Conservation (phyloP, 2,797 vertebrate species). For the Acanthopagrus latus region DNA sequence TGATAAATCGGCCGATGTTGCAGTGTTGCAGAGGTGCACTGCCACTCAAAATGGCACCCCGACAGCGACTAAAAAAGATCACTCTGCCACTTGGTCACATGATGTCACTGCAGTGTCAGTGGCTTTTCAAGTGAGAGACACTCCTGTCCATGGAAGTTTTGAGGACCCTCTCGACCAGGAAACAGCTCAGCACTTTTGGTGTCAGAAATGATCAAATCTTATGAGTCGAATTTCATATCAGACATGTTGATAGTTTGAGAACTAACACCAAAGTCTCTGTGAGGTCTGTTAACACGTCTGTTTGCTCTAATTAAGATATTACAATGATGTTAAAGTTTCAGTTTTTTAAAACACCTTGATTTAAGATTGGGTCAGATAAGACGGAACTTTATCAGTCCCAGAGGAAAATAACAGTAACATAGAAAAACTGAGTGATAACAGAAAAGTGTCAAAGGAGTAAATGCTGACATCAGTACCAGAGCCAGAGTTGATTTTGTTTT, state of each 20-base stretch:
- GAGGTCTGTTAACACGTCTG: not conserved
- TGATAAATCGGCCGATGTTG: not conserved
- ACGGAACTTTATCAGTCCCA: too few relatives aligned
- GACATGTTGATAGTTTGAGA: not conserved
- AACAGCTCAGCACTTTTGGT: not conserved
- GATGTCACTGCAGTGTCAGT: not conserved
- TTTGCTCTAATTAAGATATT: not conserved
- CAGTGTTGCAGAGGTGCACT: not conserved
- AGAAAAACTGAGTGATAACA: too few relatives aligned
- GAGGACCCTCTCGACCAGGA: not conserved
- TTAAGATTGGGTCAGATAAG: not conserved
- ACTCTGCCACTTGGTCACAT: not conserved
- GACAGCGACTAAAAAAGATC: not conserved
- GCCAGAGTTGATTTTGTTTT: too few relatives aligned
- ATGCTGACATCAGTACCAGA: too few relatives aligned
- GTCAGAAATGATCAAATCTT: not conserved
- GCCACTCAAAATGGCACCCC: not conserved
- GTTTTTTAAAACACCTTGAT: not conserved
- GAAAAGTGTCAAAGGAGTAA: too few relatives aligned
- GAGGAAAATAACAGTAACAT: too few relatives aligned
- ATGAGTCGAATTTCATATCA: too few relatives aligned
- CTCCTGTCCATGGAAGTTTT: not conserved
- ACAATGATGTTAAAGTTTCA: not conserved
- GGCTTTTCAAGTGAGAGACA: not conserved
- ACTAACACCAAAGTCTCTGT: not conserved